phyloP scores from a whole-genome alignment of 2,888 invertebrate species.

The Strigamia maritima region DNA sequence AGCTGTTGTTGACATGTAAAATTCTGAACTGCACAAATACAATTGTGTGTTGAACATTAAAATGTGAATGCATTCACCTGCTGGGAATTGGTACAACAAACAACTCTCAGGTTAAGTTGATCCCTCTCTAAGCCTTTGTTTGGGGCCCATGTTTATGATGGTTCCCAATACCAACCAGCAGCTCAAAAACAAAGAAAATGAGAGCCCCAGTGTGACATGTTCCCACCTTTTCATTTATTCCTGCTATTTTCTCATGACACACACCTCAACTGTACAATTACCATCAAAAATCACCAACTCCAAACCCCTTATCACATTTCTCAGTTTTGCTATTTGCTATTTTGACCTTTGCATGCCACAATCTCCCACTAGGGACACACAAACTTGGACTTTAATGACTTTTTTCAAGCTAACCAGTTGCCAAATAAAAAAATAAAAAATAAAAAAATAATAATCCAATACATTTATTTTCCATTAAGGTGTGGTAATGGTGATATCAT shows the following conservation, averaged over 20 bases:
- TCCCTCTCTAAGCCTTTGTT: neutral
- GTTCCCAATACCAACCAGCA: neutral
- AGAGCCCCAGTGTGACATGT: neutral
- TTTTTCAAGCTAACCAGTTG: neutral
- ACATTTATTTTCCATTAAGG: neutral
- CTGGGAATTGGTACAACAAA: slow-evolving; percentile 5
- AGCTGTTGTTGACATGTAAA: neutral
- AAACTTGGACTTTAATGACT: neutral
- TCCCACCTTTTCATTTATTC: slow-evolving; percentile 10
- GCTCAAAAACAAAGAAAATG: neutral
- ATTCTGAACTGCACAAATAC: neutral
- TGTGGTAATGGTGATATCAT: slow-evolving; percentile 14
- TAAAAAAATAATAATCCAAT: too few relatives aligned
- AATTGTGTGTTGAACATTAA: neutral
- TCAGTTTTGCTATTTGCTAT: neutral
- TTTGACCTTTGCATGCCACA: neutral
- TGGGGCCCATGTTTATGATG: neutral
- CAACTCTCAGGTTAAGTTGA: neutral
- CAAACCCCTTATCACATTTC: too few relatives aligned
- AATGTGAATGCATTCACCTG: neutral
- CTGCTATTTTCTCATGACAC: neutral
- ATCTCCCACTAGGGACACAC: neutral
- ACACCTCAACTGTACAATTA: neutral
- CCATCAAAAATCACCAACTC: neutral
- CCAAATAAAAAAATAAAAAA: neutral